These are phyloP conservation scores for Hylomyscus alleni DNA, from an alignment of 2,797 vertebrate genomes.

Conservation along the genomic window DNA sequence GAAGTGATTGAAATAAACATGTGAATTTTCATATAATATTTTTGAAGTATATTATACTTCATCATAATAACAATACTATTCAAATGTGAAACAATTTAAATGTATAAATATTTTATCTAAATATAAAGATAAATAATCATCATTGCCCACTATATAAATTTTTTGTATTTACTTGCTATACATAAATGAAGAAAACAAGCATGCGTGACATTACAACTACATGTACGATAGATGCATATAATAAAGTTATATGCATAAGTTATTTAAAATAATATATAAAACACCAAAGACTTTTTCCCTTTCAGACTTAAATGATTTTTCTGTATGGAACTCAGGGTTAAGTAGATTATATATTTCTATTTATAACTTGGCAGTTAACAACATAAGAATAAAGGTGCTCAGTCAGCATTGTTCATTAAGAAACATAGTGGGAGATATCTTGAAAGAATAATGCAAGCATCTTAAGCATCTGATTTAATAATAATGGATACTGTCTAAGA, in stretches of 20 bases:
- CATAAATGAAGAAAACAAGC: slow-evolving; percentile 64
- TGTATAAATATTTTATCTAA: slow-evolving; percentile 36
- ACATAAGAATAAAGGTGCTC: slow-evolving; percentile 1
- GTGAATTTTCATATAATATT: slow-evolving; percentile 71
- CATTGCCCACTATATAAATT: slow-evolving; percentile 34
- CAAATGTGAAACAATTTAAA: slow-evolving; percentile 37
- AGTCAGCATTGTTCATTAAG: slow-evolving; percentile 80
- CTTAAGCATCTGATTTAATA: slow-evolving; percentile 77
- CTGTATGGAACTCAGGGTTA: slow-evolving; percentile 36
- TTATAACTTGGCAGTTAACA: slow-evolving; percentile 60
- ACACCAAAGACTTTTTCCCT: neutral
- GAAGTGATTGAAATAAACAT: slow-evolving; percentile 72
- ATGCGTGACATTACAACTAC: neutral
- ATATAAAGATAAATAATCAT: slow-evolving; percentile 9
- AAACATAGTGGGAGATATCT: slow-evolving; percentile 77
- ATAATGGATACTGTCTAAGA: slow-evolving; percentile 81
- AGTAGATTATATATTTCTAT: slow-evolving; percentile 72
- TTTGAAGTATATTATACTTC: slow-evolving; percentile 69
- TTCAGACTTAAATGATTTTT: neutral
- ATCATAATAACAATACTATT: slow-evolving; percentile 1
- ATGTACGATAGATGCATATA: neutral
- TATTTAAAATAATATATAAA: neutral
- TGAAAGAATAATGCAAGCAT: slow-evolving; percentile 77
- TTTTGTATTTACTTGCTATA: slow-evolving; percentile 32
- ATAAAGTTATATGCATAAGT: slow-evolving; percentile 31